These are phyloP conservation scores for Cloeon dipterum DNA, from an alignment of 2,888 invertebrate genomes.

Conservation along the genomic window DNA sequence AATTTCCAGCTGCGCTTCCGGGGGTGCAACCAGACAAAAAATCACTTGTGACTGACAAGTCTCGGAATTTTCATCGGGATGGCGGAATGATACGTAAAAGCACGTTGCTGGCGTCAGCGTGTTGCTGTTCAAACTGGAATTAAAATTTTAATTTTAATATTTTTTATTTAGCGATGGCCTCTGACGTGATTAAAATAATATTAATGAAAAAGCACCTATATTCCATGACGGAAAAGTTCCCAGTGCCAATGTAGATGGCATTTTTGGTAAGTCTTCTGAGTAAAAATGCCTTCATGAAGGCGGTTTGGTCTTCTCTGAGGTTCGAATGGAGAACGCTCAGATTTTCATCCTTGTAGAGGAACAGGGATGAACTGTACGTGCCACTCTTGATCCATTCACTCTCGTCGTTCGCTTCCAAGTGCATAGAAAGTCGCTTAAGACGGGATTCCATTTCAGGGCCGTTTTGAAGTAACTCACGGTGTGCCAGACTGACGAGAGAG, in stretches of 20 bases:
- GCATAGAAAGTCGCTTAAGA: no score
- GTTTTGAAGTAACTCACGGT: no score
- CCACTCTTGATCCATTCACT: no score
- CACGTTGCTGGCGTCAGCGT: conserved; percentile 7
- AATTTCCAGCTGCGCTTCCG: conserved; percentile 7
- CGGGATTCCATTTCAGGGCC: no score
- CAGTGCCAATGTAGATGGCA: conserved; percentile 8
- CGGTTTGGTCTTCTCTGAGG: no score
- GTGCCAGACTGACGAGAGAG: no score
- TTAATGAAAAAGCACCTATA: conserved; percentile 7
- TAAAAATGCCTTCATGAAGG: conserved; percentile 7
- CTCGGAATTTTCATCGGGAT: not conserved
- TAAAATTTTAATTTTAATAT: not conserved
- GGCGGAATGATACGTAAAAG: conserved; percentile 7
- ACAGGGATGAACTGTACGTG: no score
- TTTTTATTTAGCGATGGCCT: no score
- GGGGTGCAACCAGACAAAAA: conserved; percentile 6
- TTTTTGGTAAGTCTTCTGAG: conserved; percentile 8
- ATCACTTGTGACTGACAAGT: conserved; percentile 3
- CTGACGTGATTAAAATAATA: not conserved
- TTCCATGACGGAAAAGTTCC: conserved; percentile 8
- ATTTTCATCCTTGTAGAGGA: no score
- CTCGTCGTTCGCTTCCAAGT: no score
- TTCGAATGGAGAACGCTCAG: no score
- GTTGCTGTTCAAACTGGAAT: not conserved